Percentiles rank a stretch among this genome's conserved stretches.
These are phyloP conservation scores for Holotrichia oblita DNA, from an alignment of 1,140 invertebrate species.

Conservation along the genomic window DNA sequence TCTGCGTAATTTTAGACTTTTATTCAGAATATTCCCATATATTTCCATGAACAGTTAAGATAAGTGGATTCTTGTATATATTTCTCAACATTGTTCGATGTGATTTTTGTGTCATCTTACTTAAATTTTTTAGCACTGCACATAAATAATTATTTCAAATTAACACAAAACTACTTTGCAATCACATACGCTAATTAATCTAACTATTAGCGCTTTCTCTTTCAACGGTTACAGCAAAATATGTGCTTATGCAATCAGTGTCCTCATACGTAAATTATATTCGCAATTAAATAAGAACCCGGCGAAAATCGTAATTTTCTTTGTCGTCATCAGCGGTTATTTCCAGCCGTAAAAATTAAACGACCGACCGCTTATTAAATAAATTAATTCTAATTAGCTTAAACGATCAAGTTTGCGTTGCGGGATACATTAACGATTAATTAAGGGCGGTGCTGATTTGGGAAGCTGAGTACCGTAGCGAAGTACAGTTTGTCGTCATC, in stretches of 20 bases:
- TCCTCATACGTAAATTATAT: neutral
- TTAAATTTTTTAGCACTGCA: neutral
- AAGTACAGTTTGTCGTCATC: neutral
- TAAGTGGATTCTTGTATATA: too few species aligned
- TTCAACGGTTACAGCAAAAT: neutral
- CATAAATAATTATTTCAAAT: neutral
- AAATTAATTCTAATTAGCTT: constrained; percentile 37
- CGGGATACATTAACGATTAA: constrained; percentile 9
- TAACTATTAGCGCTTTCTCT: neutral
- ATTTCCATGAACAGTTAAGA: too few species aligned
- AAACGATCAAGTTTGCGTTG: constrained; percentile 36
- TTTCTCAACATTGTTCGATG: too few species aligned
- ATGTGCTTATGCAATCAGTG: neutral
- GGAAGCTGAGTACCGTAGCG: neutral
- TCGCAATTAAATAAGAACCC: constrained; percentile 8
- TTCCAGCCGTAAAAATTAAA: constrained; percentile 20
- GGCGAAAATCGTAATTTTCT: constrained; percentile 16
- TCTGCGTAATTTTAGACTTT: too few species aligned
- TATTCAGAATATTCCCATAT: too few species aligned
- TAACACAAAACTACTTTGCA: neutral
- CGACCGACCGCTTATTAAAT: constrained; percentile 36
- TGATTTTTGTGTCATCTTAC: too few species aligned
- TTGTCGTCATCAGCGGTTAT: constrained; percentile 16
- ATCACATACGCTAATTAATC: neutral
- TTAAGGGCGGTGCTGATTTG: constrained; percentile 30